phyloP scores from a whole-genome alignment of 23 tunicate genomes.

The Corella eumyota region DNA sequence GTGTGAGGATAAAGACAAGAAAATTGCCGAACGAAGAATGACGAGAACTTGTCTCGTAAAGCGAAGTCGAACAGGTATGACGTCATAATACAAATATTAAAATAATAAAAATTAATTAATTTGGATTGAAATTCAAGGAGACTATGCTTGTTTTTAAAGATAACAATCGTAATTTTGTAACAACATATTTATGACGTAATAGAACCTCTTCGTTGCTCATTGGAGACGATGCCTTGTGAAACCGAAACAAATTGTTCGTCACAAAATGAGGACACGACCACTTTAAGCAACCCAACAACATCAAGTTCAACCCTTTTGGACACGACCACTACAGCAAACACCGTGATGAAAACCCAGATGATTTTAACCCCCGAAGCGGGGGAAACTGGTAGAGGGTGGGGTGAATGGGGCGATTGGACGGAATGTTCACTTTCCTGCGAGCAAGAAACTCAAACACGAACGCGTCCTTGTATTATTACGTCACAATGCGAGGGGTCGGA shows the following conservation, averaged over 20 bases:
- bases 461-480: slow-evolving; percentile 17
- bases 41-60: neutral
- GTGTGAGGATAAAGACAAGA: slow-evolving; percentile 1
- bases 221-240: too few relatives aligned
- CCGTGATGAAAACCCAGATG: neutral
- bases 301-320: neutral
- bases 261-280: too few relatives aligned
- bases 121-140: too few relatives aligned
- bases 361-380: neutral
- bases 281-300: neutral
- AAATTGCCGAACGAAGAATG: neutral
- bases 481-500: slow-evolving; percentile 7
- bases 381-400: too few relatives aligned
- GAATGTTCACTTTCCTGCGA: slow-evolving; percentile 49
- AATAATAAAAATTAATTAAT: too few relatives aligned
- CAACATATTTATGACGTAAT: too few relatives aligned
- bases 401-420: slow-evolving; percentile 58
- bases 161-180: too few relatives aligned
- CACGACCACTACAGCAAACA: slow-evolving; percentile 6
- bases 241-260: too few relatives aligned
- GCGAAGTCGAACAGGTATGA: neutral
- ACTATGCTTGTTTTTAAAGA: too few relatives aligned
- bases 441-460: slow-evolving; percentile 26
- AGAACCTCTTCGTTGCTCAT: too few relatives aligned
- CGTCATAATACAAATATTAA: too few relatives aligned